Evolutionary conservation across 1,140 invertebrate genomes (phyloP), one percentile per base, ranked within the genome.

Genomic region (Zaprionus ghesquierei): DNA sequence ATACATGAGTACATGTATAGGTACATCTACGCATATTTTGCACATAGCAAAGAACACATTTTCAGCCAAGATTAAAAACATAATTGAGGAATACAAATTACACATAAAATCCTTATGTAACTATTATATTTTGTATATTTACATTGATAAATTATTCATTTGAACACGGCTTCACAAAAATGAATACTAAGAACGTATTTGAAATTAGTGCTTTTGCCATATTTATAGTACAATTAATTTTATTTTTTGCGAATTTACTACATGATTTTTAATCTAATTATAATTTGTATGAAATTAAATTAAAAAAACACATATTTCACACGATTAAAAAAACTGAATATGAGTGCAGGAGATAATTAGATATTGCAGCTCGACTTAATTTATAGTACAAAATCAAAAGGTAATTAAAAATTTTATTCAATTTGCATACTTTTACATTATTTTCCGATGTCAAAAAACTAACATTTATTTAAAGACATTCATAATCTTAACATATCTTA

Each of bases 401-500:
- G 74, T 64, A 75, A 61, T 66, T 58, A 65, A 51, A 73, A 76
- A 63, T 75, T 75, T 65, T 68, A 33, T 70, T 66, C 50, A 54
- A 64, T 68, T 66, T 74, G 64, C 63, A 70, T 74, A 80, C 61
- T 77, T 69, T 69, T 66, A 69, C 50, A 66, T 81, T 71, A 53
- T 63, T 78, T 53, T 60, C 75, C 74, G 75, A 80, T 56, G 70
- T 75, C 70, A 81, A 62, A 64, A 81, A 80, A 69, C 73, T 84
- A 84, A 84, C 75, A 85, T 81, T 85, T 66, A 81, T 72, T 71
- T 77, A 85, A 78, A 74, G 70, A 78, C 81, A 86, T 81, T 81
- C 72, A 72, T 46, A 62, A 75, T 58, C 81, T 86, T 78, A 85
- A 59, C 69, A 70, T 81, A 78, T 78, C 25, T 86, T 69, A 44